Conservation (phyloP, 2,888 invertebrate species). For the Hypomecis atomaria region DNA sequence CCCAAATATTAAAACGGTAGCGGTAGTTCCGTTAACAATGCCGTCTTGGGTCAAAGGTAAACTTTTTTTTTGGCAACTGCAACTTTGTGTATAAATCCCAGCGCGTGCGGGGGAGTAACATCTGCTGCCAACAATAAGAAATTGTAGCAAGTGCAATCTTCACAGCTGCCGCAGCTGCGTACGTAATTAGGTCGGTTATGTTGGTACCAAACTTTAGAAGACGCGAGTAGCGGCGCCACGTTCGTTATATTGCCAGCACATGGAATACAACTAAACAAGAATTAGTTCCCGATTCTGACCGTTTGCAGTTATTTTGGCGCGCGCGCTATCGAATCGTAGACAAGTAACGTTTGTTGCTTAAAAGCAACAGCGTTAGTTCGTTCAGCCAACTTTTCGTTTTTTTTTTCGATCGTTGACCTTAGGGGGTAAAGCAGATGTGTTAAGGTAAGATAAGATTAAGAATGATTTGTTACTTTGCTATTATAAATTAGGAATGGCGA, state of each 20-base stretch:
- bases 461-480: conserved; percentile 35
- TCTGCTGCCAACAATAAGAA: conserved; percentile 33
- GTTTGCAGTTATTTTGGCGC: too few species aligned
- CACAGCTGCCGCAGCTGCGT: conserved; percentile 41
- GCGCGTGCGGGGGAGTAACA: conserved; percentile 36
- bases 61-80: conserved; percentile 21
- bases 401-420: conserved; percentile 40
- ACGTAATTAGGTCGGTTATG: conserved; percentile 40
- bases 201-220: conserved; percentile 5
- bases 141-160: conserved; percentile 42
- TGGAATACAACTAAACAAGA: too few species aligned
- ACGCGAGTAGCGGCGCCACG: too few species aligned
- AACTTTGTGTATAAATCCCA: conserved; percentile 25
- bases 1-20: conserved; percentile 10
- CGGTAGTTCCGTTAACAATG: conserved; percentile 32
- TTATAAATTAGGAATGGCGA: background rate
- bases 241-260: too few species aligned
- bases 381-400: conserved; percentile 25
- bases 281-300: too few species aligned
- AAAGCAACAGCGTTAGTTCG: conserved; percentile 10
- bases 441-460: conserved; percentile 39
- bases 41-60: conserved; percentile 30
- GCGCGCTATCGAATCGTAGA: conserved; percentile 8
- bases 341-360: conserved; percentile 25
- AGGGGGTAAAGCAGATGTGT: conserved; percentile 37